A percentile compares a stretch with the other conserved stretches of the same genome.
Evolutionary conservation across 2,888 invertebrate species (phyloP).

Genomic region (Tridacna crocea): DNA sequence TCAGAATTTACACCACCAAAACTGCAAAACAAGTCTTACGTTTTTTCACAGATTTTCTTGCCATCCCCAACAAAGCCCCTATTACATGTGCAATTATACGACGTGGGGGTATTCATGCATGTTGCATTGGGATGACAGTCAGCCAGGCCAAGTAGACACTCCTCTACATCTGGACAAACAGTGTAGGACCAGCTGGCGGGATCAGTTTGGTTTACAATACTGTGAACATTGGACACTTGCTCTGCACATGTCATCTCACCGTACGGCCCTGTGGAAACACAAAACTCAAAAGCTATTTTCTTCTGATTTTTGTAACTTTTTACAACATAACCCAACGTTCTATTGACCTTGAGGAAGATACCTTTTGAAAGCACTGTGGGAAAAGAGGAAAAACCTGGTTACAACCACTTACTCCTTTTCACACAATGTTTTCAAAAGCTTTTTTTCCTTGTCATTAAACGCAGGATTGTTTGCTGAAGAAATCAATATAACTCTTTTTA

Average conservation of each 20-base stretch:
- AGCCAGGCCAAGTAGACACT: constrained; percentile 94
- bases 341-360: no score
- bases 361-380: no score
- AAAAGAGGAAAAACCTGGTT: no score
- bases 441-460: no score
- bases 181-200: constrained; percentile 92
- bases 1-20: no score
- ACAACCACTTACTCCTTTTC: no score
- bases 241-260: constrained; percentile 71
- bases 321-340: no score
- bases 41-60: constrained; percentile 91
- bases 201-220: constrained; percentile 44
- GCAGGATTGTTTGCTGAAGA: no score
- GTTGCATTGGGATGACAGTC: constrained; percentile 96
- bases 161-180: constrained; percentile 94
- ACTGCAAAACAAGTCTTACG: constrained; percentile 85
- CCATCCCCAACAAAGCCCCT: constrained; percentile 95
- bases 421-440: no score
- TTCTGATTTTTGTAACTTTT: not conserved
- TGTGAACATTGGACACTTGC: constrained; percentile 59
- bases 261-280: constrained; percentile 86
- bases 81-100: constrained; percentile 93
- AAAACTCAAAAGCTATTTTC: not conserved
- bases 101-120: constrained; percentile 94
- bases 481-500: no score